phyloP scores from a whole-genome alignment of 2,888 invertebrate genomes.

The Dryobotodes eremita region DNA sequence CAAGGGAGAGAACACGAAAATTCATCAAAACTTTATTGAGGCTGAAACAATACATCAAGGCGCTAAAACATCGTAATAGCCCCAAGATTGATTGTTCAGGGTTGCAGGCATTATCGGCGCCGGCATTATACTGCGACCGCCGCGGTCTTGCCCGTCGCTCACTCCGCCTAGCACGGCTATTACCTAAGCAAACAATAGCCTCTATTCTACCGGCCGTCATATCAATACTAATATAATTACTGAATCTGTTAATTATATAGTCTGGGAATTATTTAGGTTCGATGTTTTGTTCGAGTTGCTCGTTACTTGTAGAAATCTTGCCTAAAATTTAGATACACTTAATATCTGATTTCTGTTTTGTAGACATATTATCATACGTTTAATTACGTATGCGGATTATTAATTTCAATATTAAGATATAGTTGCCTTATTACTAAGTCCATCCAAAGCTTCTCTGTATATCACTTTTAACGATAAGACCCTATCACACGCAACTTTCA shows the following conservation, averaged over 20 bases:
- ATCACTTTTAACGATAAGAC: background rate
- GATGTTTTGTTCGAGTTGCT: conserved; percentile 40
- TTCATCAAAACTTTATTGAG: conserved; percentile 91
- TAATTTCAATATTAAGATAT: background rate
- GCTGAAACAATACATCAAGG: conserved; percentile 90
- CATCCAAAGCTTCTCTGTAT: background rate
- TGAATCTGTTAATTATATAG: conserved; percentile 67
- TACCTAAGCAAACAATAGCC: conserved; percentile 79
- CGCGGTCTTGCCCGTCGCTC: conserved; percentile 63
- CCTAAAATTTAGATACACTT: background rate
- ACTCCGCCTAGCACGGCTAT: conserved; percentile 63
- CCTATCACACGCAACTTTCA: background rate
- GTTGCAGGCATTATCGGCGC: conserved; percentile 83
- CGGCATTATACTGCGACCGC: conserved; percentile 77
- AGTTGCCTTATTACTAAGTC: background rate
- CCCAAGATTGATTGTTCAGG: conserved; percentile 88
- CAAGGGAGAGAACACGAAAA: conserved; percentile 85
- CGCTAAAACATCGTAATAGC: conserved; percentile 90
- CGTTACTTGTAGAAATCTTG: conserved; percentile 28
- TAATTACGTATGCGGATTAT: background rate
- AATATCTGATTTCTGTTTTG: background rate
- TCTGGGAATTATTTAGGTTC: conserved; percentile 35
- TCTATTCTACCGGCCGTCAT: conserved; percentile 69
- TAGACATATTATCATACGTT: background rate
- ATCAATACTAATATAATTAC: conserved; percentile 80